Base-by-base conservation (phyloP, 1,140 invertebrate species). In the Heliconius eleuchia region DNA sequence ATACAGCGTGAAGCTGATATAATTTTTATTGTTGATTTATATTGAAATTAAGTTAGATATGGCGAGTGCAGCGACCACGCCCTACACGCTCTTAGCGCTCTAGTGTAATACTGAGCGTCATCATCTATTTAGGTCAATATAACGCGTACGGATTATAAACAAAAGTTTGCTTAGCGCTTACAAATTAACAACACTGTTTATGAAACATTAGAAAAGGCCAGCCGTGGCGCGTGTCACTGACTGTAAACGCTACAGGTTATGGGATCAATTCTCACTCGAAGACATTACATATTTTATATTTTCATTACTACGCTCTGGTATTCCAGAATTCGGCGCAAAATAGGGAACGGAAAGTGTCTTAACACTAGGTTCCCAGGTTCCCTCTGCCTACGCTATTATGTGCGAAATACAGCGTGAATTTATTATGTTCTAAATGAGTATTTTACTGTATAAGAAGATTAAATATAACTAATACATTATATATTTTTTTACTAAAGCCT, bases 81-180 rank as follows among this genome's bases (percentile, higher is more conserved):
- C 91, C 88, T 79, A 80, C 81, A 82, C 84, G 84, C 84, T 76
- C 83, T 80, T 79, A 80, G 83, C 84, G 83, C 84, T 84, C 80
- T 42, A 72, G 71, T 39, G 71, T 72, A 72, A 39, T 39, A 73
- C 83, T 86, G 88, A 91, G 92, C 91, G 92, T 80, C 87, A 91
- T 88, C 79, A 77, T 86, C 85, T 91, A 92, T 94, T 91, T 89
- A 84, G 92, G 91, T 94, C 91, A 94, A 88, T 88, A 91, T 86
- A 89, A 91, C 89, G 85, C 82, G 82, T 71, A 81, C 86, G 90
- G 88, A 93, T 86, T 88, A 89, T 87, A 88, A 85, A 85, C 66
- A 72, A 71, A 75, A 72, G 70, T 66, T 80, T 39, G 39, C 34
- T 39, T 42, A 39, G 19, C 60, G n/a, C n/a, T 27, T 27, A 16